A percentile compares a stretch with the other conserved stretches of the same genome.
Conservation (phyloP, 35 echinoderm and acorn worm species). For the Eucidaris tribuloides region DNA sequence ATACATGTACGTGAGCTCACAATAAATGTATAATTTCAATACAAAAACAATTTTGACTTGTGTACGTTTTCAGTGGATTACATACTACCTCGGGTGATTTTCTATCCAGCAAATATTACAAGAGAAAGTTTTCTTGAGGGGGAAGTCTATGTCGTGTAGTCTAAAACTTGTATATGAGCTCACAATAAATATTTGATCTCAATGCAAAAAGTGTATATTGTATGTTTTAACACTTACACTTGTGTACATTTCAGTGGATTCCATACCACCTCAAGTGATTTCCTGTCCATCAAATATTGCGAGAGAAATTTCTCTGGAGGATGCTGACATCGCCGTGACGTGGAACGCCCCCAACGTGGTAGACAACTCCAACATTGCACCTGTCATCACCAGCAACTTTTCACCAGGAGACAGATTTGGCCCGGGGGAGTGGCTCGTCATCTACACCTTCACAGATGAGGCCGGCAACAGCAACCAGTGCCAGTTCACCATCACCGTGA, state of each 20-base stretch:
- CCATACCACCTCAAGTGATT: neutral
- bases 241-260: neutral
- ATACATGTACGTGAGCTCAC: too few species aligned
- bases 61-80: too few species aligned
- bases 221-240: too few species aligned
- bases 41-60: too few species aligned
- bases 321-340: neutral
- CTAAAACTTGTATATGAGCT: too few species aligned
- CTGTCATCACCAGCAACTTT: neutral
- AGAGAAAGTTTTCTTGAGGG: too few species aligned
- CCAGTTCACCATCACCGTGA: constrained; percentile 37
- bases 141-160: too few species aligned
- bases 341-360: constrained; percentile 50
- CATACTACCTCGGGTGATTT: too few species aligned
- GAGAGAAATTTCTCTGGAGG: constrained; percentile 13
- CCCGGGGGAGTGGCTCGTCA: constrained; percentile 38
- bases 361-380: constrained; percentile 3
- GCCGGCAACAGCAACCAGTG: constrained; percentile 44
- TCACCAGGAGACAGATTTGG: constrained; percentile 26
- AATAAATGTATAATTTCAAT: too few species aligned
- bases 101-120: too few species aligned
- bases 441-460: constrained; percentile 63
- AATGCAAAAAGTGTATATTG: too few species aligned
- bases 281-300: neutral
- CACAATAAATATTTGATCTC: too few species aligned